Evolutionary conservation across 1,140 invertebrate genomes (phyloP).

Genomic region (Lepidurus couesii): DNA sequence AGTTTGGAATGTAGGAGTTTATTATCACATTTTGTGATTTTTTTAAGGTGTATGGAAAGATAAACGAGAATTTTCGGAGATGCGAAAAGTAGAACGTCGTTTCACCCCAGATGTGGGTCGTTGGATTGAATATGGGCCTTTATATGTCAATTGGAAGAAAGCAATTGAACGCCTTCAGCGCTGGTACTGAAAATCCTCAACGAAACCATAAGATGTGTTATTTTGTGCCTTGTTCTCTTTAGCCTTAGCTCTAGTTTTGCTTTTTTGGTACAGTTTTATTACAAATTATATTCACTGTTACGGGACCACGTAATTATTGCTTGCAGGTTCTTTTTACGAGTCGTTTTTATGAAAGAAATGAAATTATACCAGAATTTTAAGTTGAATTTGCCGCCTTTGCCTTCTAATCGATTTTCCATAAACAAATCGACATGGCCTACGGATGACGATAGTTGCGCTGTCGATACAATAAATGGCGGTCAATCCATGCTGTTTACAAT

Average conservation of each 20-base stretch:
- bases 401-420: too few species aligned
- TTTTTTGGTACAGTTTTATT: neutral
- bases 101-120: slow-evolving; percentile 16
- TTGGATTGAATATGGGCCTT: slow-evolving; percentile 30
- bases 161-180: slow-evolving; percentile 25
- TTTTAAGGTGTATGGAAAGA: slow-evolving; percentile 13
- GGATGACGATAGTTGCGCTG: too few species aligned
- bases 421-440: too few species aligned
- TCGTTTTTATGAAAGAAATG: neutral
- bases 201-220: neutral
- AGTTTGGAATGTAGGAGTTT: neutral
- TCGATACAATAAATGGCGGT: too few species aligned
- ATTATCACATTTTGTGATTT: neutral
- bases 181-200: slow-evolving; percentile 29
- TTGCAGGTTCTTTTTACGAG: neutral
- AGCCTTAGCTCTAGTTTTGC: neutral
- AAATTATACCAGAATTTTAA: too few species aligned
- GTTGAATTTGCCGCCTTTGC: too few species aligned
- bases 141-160: slow-evolving; percentile 33
- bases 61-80: slow-evolving; percentile 1
- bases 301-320: neutral
- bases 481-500: too few species aligned
- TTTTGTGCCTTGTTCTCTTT: slow-evolving; percentile 5
- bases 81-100: neutral
- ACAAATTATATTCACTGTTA: neutral